Percentiles rank a stretch among this genome's conserved stretches.
phyloP scores from a whole-genome alignment of 64 coral and sea anemone genomes.

The Pocillopora damicornis region DNA sequence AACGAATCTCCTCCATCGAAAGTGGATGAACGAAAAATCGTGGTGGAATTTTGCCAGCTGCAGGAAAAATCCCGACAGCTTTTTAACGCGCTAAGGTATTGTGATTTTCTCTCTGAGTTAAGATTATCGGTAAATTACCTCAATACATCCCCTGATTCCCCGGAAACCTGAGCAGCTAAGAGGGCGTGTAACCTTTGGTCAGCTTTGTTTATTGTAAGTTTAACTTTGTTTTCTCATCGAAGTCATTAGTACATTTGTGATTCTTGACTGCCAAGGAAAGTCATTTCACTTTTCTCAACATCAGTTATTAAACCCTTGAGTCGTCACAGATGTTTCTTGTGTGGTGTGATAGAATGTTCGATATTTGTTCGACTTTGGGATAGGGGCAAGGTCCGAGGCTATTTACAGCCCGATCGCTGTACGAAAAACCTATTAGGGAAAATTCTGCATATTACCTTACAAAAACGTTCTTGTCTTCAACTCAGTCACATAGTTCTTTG shows the following conservation, averaged over 20 bases:
- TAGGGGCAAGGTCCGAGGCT: neutral
- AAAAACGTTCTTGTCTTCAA: too few relatives aligned
- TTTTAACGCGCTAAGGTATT: conserved; percentile 88
- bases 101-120: neutral
- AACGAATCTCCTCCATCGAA: conserved; percentile 12
- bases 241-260: too few relatives aligned
- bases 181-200: neutral
- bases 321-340: neutral
- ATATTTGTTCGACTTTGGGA: neutral
- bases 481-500: too few relatives aligned
- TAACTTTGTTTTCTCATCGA: too few relatives aligned
- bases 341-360: neutral
- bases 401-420: neutral
- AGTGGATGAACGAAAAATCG: conserved; percentile 74
- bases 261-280: too few relatives aligned
- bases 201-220: too few relatives aligned
- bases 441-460: too few relatives aligned
- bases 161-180: neutral
- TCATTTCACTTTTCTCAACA: too few relatives aligned
- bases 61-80: conserved; percentile 83
- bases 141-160: neutral
- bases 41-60: conserved; percentile 88
- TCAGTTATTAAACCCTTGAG: too few relatives aligned
- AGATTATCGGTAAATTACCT: neutral
- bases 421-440: too few relatives aligned